These are phyloP conservation scores for Salpingus planirostris DNA, from an alignment of 2,888 invertebrate species.

Conservation along the genomic window DNA sequence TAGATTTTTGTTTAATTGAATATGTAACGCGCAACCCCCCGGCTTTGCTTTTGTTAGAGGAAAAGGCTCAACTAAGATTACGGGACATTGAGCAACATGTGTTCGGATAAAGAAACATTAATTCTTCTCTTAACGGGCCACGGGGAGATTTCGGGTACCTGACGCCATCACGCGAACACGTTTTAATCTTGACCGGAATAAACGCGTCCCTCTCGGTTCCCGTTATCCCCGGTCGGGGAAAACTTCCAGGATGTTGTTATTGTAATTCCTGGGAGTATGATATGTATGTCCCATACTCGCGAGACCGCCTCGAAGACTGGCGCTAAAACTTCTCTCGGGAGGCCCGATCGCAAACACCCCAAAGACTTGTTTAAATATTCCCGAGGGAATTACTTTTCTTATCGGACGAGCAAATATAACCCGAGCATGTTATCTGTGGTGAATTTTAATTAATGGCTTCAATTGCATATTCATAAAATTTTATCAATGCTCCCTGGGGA, in stretches of 20 bases:
- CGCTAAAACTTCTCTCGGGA: constrained; percentile 31
- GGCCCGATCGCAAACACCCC: constrained; percentile 31
- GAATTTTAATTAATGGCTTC: constrained; percentile 33
- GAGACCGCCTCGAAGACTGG: constrained; percentile 29
- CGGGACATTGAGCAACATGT: constrained; percentile 41
- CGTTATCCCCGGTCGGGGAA: not conserved
- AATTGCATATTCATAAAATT: constrained; percentile 38
- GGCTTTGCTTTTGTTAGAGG: constrained; percentile 37
- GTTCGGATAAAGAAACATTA: constrained; percentile 35
- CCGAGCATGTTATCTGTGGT: constrained; percentile 20
- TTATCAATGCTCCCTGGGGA: constrained; percentile 34
- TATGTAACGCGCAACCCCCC: constrained; percentile 49
- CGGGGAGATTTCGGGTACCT: not conserved
- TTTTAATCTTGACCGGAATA: no score
- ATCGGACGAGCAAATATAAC: constrained; percentile 28
- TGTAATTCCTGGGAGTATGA: constrained; percentile 34
- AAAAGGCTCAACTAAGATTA: constrained; percentile 37
- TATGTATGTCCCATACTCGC: constrained; percentile 23
- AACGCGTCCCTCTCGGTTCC: not conserved
- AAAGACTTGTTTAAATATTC: constrained; percentile 39
- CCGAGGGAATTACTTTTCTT: constrained; percentile 38
- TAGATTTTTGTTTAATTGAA: constrained; percentile 66
- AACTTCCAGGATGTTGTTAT: constrained; percentile 26
- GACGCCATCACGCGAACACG: no score
- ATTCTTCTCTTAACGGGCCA: constrained; percentile 20